phyloP scores from a whole-genome alignment of 1,140 invertebrate genomes.

The Rhyacophila brunnea region DNA sequence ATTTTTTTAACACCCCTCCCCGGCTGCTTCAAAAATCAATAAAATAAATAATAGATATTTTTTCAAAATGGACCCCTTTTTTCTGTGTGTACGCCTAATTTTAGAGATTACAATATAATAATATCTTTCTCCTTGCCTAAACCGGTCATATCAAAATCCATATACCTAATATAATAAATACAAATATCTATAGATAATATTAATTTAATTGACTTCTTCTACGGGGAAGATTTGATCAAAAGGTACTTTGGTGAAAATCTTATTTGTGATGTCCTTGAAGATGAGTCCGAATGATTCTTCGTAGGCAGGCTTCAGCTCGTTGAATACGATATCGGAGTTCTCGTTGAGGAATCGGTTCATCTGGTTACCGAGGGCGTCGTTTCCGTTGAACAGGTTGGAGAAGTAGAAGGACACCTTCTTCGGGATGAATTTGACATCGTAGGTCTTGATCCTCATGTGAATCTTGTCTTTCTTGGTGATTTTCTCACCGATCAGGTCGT shows the following conservation, averaged over 20 bases:
- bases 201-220: slow-evolving; percentile 7
- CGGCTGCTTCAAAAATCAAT: too few species aligned
- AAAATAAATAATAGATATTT: too few species aligned
- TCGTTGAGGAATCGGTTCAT: slow-evolving; percentile 65
- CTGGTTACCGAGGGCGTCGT: slow-evolving; percentile 55
- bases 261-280: slow-evolving; percentile 61
- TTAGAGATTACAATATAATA: too few species aligned
- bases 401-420: slow-evolving; percentile 56
- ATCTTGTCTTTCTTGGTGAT: slow-evolving; percentile 56
- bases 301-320: slow-evolving; percentile 62
- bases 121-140: too few species aligned
- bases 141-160: too few species aligned
- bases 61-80: too few species aligned
- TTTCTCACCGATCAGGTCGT: slow-evolving; percentile 58
- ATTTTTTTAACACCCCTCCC: too few species aligned
- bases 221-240: slow-evolving; percentile 62
- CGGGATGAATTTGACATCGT: slow-evolving; percentile 57
- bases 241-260: slow-evolving; percentile 63
- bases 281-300: slow-evolving; percentile 61
- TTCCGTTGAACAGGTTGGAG: slow-evolving; percentile 62
- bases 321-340: slow-evolving; percentile 64
- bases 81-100: too few species aligned
- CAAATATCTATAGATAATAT: too few species aligned
- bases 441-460: slow-evolving; percentile 62
- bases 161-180: too few species aligned